These are phyloP conservation scores for Orthosia incerta DNA, from an alignment of 2,888 invertebrate species.

Conservation along the genomic window DNA sequence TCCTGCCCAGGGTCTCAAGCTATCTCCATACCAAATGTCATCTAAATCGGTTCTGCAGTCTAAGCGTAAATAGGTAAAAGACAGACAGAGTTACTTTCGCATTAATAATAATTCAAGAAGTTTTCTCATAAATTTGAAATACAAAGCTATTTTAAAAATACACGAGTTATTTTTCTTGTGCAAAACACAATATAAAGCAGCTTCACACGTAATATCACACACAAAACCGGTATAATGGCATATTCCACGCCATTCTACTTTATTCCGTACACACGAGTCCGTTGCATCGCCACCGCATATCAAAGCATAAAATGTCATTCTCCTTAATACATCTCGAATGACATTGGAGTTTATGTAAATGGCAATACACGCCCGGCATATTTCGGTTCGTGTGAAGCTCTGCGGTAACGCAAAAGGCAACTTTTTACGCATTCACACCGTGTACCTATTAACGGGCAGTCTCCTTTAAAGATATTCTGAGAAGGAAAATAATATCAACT, in stretches of 20 bases:
- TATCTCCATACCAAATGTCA: too few species aligned
- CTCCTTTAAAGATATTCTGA: constrained; percentile 67
- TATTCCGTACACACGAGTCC: constrained; percentile 71
- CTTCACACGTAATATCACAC: constrained; percentile 33
- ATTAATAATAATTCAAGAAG: constrained; percentile 21
- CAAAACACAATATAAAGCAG: constrained; percentile 15
- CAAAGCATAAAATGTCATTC: constrained; percentile 84
- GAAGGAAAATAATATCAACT: constrained; percentile 69
- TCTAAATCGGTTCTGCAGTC: too few species aligned
- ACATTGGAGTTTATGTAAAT: constrained; percentile 88
- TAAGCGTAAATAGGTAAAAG: too few species aligned
- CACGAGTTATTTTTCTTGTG: not conserved
- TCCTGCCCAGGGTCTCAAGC: too few species aligned
- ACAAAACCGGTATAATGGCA: constrained; percentile 59
- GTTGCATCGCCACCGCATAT: constrained; percentile 80
- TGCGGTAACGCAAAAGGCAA: constrained; percentile 75
- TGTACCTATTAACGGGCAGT: constrained; percentile 79
- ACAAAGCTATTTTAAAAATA: constrained; percentile 8
- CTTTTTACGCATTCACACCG: constrained; percentile 81
- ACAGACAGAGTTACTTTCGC: too few species aligned
- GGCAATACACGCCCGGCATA: constrained; percentile 85
- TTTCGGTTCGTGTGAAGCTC: constrained; percentile 78
- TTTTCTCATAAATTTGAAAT: constrained; percentile 18
- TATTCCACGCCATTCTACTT: constrained; percentile 62
- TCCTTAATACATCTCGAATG: constrained; percentile 87